Evolutionary conservation across 2,888 invertebrate species (phyloP).

Genomic region (Hesperia comma): DNA sequence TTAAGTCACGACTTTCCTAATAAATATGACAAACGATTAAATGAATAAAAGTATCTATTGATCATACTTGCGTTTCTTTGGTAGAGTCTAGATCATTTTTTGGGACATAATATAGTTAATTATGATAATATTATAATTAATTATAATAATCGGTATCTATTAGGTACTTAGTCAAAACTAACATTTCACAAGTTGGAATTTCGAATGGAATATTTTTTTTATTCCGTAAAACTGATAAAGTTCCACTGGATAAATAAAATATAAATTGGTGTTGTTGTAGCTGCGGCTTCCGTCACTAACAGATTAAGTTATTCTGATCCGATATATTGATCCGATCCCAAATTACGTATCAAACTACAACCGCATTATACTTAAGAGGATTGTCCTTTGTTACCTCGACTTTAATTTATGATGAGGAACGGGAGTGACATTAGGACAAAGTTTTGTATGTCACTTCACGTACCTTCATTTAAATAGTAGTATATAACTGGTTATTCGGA

Average conservation of each 20-base stretch:
- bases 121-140: too few species aligned
- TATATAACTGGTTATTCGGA: too few species aligned
- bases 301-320: constrained; percentile 14
- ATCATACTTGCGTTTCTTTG: too few species aligned
- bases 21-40: too few species aligned
- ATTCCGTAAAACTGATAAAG: neutral
- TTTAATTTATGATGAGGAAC: constrained; percentile 23
- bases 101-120: too few species aligned
- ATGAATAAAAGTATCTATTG: too few species aligned
- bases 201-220: neutral
- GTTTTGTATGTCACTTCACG: neutral
- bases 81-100: too few species aligned
- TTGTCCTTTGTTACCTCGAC: constrained; percentile 7
- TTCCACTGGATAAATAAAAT: neutral
- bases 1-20: too few species aligned
- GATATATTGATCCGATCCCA: constrained; percentile 15
- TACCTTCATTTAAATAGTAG: neutral
- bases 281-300: neutral
- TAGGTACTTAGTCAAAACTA: too few species aligned
- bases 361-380: constrained; percentile 23
- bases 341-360: constrained; percentile 28
- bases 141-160: too few species aligned
- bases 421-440: constrained; percentile 10
- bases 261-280: neutral
- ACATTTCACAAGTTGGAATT: too few species aligned